phyloP scores from a whole-genome alignment of 37 sponge, comb jelly and placozoan species.

The Spongilla lacustris region DNA sequence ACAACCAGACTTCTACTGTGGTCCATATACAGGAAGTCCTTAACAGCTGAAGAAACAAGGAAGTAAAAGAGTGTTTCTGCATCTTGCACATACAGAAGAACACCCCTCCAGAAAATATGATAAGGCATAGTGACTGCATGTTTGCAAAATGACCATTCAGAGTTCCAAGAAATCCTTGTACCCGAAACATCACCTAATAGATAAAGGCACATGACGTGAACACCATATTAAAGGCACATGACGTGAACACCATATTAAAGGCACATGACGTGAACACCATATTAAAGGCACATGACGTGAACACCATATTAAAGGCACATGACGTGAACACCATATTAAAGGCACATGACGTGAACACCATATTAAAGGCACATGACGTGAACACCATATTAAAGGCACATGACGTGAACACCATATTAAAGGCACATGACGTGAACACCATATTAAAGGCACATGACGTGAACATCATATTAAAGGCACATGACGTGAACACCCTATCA shows the following conservation, averaged over 20 bases:
- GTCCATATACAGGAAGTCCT: not conserved
- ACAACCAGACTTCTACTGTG: not conserved
- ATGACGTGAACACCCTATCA: not conserved
- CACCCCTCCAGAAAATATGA: slow-evolving; percentile 41
- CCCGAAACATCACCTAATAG: slow-evolving; percentile 31
- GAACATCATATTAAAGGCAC: not conserved
- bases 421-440: not conserved
- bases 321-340: not conserved
- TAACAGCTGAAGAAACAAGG: not conserved
- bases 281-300: not conserved
- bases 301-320: not conserved
- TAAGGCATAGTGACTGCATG: slow-evolving; percentile 39
- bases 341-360: not conserved
- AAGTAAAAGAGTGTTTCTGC: too few species aligned
- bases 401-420: not conserved
- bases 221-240: too few species aligned
- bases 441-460: not conserved
- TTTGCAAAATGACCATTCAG: slow-evolving; percentile 58
- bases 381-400: not conserved
- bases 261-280: not conserved
- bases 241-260: too few species aligned
- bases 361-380: not conserved
- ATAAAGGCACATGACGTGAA: not conserved
- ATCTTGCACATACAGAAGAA: slow-evolving; percentile 66
- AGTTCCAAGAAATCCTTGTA: slow-evolving; percentile 41